Evolutionary conservation across 2,888 invertebrate species (phyloP).

Genomic region (Drosophila lutescens): DNA sequence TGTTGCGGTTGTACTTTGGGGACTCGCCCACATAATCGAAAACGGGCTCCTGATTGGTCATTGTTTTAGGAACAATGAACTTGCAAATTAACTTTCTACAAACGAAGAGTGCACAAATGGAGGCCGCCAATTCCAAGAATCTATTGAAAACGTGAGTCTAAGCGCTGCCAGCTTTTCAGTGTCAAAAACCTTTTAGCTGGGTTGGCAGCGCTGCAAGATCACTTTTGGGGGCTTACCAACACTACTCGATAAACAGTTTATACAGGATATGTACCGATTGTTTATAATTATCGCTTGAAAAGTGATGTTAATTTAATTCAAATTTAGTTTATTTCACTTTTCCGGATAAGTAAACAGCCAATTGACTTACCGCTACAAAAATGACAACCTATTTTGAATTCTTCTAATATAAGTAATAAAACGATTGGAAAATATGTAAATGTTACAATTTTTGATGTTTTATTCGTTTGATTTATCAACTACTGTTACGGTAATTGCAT

Average conservation of each 20-base stretch:
- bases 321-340: too few relatives aligned
- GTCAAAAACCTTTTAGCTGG: not conserved
- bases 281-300: not conserved
- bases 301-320: not conserved
- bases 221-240: not conserved
- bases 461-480: constrained; percentile 78
- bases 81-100: not conserved
- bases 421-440: constrained; percentile 45
- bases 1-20: not conserved
- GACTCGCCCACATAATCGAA: not conserved
- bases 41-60: not conserved
- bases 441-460: constrained; percentile 69
- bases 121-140: not conserved
- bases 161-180: not conserved
- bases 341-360: too few relatives aligned
- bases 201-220: not conserved
- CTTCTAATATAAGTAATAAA: not conserved
- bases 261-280: not conserved
- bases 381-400: too few relatives aligned
- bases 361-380: too few relatives aligned
- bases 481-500: constrained; percentile 79
- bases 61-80: not conserved
- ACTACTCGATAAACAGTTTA: not conserved
- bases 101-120: not conserved
- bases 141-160: not conserved